These are phyloP conservation scores for Pseudopodoces humilis DNA, from an alignment of 2,113 vertebrate genomes.

Conservation along the genomic window DNA sequence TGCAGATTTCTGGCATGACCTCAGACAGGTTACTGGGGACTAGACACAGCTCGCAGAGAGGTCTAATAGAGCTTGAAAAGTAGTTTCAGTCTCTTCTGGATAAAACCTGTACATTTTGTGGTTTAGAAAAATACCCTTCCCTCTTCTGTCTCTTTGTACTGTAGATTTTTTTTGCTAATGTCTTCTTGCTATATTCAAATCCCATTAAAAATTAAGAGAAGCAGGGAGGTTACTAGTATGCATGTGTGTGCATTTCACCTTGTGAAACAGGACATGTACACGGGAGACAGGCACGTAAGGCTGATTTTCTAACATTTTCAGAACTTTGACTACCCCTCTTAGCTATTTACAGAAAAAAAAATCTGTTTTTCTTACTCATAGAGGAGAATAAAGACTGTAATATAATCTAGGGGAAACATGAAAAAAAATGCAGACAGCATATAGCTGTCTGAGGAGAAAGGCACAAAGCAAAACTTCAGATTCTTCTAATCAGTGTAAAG, in stretches of 20 bases:
- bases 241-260: neutral
- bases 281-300: neutral
- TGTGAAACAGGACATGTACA: fast-evolving
- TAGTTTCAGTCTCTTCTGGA: neutral
- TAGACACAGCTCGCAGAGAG: neutral
- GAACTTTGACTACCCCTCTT: neutral
- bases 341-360: neutral
- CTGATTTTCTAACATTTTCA: neutral
- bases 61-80: neutral
- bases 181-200: neutral
- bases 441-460: neutral
- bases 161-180: neutral
- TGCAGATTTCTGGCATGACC: neutral
- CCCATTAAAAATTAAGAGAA: neutral
- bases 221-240: neutral
- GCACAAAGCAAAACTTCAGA: neutral
- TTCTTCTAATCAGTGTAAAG: neutral
- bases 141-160: neutral
- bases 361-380: neutral
- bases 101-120: neutral
- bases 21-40: neutral
- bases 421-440: neutral
- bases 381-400: neutral
- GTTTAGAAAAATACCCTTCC: neutral
- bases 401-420: neutral